A percentile compares a stretch with the other conserved stretches of the same genome.
phyloP scores from a whole-genome alignment of 2,888 invertebrate genomes.

The Callosobruchus maculatus region DNA sequence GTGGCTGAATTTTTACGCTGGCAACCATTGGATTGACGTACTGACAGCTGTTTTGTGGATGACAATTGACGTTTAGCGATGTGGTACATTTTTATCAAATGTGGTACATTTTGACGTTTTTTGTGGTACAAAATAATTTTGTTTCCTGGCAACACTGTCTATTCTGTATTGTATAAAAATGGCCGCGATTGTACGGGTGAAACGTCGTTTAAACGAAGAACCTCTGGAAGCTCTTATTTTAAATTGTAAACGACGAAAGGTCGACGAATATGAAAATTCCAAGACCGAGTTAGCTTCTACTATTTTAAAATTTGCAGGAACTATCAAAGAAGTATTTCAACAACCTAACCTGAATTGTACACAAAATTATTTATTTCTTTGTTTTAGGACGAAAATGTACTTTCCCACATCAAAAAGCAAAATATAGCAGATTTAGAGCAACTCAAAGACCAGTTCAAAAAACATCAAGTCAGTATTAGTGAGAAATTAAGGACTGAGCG shows the following conservation, averaged over 20 bases:
- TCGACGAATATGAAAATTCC: conserved; percentile 35
- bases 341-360: background rate
- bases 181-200: conserved; percentile 68
- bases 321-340: conserved; percentile 52
- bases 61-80: no score
- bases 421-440: conserved; percentile 45
- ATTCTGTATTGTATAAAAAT: no score
- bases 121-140: no score
- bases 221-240: conserved; percentile 69
- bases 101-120: no score
- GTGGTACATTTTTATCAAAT: no score
- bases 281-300: conserved; percentile 49
- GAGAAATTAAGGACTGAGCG: conserved; percentile 50
- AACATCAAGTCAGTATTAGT: conserved; percentile 47
- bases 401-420: conserved; percentile 49
- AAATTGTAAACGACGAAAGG: conserved; percentile 67
- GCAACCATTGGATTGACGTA: no score
- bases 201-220: conserved; percentile 67
- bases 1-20: no score
- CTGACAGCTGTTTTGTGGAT: no score
- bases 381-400: conserved; percentile 49
- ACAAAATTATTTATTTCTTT: background rate
- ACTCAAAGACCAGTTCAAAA: conserved; percentile 52
- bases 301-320: conserved; percentile 69
- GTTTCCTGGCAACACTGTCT: no score